Conservation (phyloP, 1,140 invertebrate genomes). For the Drosophila novamexicana region DNA sequence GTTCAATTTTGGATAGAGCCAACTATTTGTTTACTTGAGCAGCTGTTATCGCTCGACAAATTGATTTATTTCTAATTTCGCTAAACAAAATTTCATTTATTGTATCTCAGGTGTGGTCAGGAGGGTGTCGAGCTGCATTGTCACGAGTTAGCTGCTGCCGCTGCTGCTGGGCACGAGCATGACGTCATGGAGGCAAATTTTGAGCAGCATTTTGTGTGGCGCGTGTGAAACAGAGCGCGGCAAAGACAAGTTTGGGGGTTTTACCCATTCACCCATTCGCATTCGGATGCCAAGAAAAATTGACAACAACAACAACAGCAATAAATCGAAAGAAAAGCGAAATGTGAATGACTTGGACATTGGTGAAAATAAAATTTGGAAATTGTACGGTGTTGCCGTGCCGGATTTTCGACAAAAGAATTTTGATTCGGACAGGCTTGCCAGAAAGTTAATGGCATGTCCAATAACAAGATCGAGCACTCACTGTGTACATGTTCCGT, state of each 20-base stretch:
- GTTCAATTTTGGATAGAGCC: background rate
- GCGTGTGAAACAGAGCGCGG: conserved; percentile 27
- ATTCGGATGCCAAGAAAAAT: conserved; percentile 52
- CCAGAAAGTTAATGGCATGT: conserved; percentile 11
- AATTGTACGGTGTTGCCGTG: conserved; percentile 57
- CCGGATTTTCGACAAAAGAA: conserved; percentile 50
- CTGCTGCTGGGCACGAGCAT: conserved; percentile 18
- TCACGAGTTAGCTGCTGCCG: conserved; percentile 20
- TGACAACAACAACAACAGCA: conserved; percentile 14
- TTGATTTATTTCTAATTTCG: conserved; percentile 64
- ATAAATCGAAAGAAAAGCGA: conserved; percentile 24
- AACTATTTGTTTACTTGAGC: conserved; percentile 27
- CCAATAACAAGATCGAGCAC: conserved; percentile 2
- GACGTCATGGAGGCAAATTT: conserved; percentile 68
- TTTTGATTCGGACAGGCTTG: conserved; percentile 8
- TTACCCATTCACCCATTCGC: conserved; percentile 44
- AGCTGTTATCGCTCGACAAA: conserved; percentile 9
- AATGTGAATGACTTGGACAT: conserved; percentile 37
- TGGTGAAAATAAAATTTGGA: conserved; percentile 46
- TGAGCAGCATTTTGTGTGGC: conserved; percentile 36
- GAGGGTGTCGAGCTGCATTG: conserved; percentile 33
- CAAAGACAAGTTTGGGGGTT: conserved; percentile 47
- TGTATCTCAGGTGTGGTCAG: conserved; percentile 11
- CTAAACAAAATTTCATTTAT: conserved; percentile 60
- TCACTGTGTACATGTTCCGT: conserved; percentile 10